Conservation (phyloP, 2,797 vertebrate species). For the Pseudochirops corinnae region DNA sequence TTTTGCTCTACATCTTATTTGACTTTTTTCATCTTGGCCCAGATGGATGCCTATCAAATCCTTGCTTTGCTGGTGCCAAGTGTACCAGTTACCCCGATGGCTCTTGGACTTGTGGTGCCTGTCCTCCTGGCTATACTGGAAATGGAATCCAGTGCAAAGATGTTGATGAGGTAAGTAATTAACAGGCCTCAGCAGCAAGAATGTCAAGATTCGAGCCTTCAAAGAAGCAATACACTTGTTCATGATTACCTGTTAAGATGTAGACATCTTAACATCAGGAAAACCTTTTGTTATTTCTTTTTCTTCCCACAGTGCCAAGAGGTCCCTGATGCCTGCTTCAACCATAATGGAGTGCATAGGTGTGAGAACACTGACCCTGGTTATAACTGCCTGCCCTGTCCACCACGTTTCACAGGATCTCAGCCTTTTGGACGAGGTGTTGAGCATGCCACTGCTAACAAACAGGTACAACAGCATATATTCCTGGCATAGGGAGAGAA, state of each 20-base stretch:
- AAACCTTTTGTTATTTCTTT: slow-evolving; percentile 17
- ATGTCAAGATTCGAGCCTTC: neutral
- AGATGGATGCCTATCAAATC: slow-evolving; percentile 98
- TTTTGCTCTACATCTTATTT: neutral
- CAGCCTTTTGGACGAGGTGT: slow-evolving; percentile 94
- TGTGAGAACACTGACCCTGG: slow-evolving; percentile 97
- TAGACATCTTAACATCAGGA: neutral
- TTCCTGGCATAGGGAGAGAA: neutral
- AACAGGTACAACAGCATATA: slow-evolving; percentile 89
- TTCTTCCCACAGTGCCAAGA: slow-evolving; percentile 89
- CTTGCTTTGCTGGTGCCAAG: slow-evolving; percentile 93
- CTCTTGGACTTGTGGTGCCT: slow-evolving; percentile 95
- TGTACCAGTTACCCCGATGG: slow-evolving; percentile 96
- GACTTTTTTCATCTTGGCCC: slow-evolving; percentile 56
- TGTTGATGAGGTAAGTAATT: slow-evolving; percentile 92
- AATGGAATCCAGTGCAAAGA: slow-evolving; percentile 94
- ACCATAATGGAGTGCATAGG: slow-evolving; percentile 91
- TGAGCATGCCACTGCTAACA: slow-evolving; percentile 93
- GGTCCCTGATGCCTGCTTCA: slow-evolving; percentile 95
- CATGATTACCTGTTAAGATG: neutral
- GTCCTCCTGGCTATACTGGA: slow-evolving; percentile 93
- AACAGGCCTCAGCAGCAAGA: neutral
- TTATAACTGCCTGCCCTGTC: slow-evolving; percentile 97
- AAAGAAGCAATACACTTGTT: neutral
- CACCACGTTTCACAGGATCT: slow-evolving; percentile 92